Evolutionary conservation across 2,888 invertebrate genomes (phyloP).

Genomic region (Heliconius ethilla): DNA sequence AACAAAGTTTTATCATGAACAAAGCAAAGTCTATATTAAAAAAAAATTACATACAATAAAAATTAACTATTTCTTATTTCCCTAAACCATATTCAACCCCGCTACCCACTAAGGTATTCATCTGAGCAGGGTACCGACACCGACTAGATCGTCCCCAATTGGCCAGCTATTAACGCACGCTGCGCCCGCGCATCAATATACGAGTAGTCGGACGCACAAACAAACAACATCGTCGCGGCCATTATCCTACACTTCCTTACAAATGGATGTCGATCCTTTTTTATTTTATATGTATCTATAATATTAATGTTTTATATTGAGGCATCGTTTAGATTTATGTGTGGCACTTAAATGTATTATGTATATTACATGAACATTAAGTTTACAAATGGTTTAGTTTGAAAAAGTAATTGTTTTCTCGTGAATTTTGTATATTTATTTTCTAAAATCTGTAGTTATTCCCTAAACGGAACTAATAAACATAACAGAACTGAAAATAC

Average conservation of each 20-base stretch:
- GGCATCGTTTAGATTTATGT: neutral
- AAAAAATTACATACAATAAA: neutral
- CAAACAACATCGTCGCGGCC: conserved; percentile 36
- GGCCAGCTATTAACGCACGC: conserved; percentile 66
- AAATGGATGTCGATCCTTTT: conserved; percentile 33
- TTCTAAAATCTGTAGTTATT: no score
- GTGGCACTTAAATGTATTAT: neutral
- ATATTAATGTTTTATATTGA: conserved; percentile 27
- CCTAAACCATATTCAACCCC: neutral
- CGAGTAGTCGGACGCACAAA: conserved; percentile 28
- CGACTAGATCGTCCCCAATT: conserved; percentile 69
- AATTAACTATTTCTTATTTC: neutral
- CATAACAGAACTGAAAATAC: no score
- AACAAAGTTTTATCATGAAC: no score
- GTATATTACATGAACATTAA: neutral
- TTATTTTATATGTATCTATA: conserved; percentile 29
- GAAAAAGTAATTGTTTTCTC: no score
- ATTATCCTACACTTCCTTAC: conserved; percentile 38
- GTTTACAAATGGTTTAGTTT: neutral
- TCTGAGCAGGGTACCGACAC: conserved; percentile 38
- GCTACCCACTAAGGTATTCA: conserved; percentile 33
- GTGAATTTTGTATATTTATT: no score
- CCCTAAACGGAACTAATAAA: no score
- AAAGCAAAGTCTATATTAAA: no score
- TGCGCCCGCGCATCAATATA: conserved; percentile 50